Base-by-base conservation (phyloP, 2,797 vertebrate genomes). In the Arctocebus calabarensis region DNA sequence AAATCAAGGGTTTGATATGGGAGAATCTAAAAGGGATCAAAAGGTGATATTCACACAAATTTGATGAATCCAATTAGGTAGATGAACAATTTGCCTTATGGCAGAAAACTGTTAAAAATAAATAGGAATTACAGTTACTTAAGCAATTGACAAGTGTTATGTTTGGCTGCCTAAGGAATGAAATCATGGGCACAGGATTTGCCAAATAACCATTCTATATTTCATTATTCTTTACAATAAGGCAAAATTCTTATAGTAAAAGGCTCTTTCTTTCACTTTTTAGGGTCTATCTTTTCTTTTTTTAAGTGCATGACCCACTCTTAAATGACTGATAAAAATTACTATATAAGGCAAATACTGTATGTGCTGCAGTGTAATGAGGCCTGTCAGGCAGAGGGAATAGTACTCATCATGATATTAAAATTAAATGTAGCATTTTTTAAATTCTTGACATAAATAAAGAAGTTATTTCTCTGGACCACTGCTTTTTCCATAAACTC, bases 381-480 rank as follows among this genome's bases (percentile, higher is more conserved):
- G 96, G 97, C 98, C 91, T 98, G 97, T 97, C 97, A 97, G 91
- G 79, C 91, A 97, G 91, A 92, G 95, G 93, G 97, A 98, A 98
- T 97, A 96, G 86, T 97, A 94, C 95, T 98, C 96, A 98, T 98
- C 96, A 95, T 98, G 97, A 98, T 98, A 98, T 98, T 98, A 98
- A 98, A 98, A 98, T 98, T 98, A 98, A 98, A 98, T 98, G 98
- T 97, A 98, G 98, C 98, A 98, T 98, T 98, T 98, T 98, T 96
- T 29, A 98, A 98, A 98, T 97, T 96, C 88, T 97, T 98, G 96
- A 97, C 97, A 98, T 98, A 98, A 98, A 98, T 98, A 98, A 98
- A 98, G 97, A 98, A 98, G 95, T 97, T 98, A 98, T 98, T 98
- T 98, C 96, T 98, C 97, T 98, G 98, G 98, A 98, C 97, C 98